phyloP scores from a whole-genome alignment of 2,797 vertebrate species.

The Podarcis lilfordi region DNA sequence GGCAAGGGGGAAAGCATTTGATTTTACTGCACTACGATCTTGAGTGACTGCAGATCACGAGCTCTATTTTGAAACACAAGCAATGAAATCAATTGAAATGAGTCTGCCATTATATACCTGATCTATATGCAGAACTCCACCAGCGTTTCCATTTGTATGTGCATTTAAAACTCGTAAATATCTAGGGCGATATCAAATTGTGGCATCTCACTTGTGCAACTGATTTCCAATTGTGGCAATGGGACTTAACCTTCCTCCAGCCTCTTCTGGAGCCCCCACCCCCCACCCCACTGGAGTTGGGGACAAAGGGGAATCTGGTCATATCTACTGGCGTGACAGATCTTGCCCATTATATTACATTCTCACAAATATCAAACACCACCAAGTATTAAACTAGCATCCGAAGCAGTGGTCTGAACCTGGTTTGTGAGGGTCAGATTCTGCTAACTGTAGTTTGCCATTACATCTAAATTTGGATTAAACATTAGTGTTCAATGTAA shows the following conservation, averaged over 20 bases:
- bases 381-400: not conserved
- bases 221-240: too few species aligned
- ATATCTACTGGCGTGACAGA: too few species aligned
- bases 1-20: conserved; percentile 55
- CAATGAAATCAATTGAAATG: conserved; percentile 6
- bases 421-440: not conserved
- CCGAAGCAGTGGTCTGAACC: not conserved
- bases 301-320: too few species aligned
- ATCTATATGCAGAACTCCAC: not conserved
- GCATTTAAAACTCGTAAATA: not conserved
- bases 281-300: too few species aligned
- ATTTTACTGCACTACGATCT: conserved; percentile 26
- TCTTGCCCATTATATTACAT: not conserved
- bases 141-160: not conserved
- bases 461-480: not conserved
- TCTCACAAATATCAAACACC: conserved; percentile 4
- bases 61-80: conserved; percentile 10
- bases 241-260: too few species aligned
- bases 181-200: too few species aligned
- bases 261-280: too few species aligned
- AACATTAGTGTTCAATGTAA: not conserved
- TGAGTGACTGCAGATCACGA: not conserved
- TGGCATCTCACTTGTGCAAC: too few species aligned
- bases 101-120: not conserved
- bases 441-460: not conserved